phyloP scores from a whole-genome alignment of 2,888 invertebrate species.

The Entomobrya multifasciata region DNA sequence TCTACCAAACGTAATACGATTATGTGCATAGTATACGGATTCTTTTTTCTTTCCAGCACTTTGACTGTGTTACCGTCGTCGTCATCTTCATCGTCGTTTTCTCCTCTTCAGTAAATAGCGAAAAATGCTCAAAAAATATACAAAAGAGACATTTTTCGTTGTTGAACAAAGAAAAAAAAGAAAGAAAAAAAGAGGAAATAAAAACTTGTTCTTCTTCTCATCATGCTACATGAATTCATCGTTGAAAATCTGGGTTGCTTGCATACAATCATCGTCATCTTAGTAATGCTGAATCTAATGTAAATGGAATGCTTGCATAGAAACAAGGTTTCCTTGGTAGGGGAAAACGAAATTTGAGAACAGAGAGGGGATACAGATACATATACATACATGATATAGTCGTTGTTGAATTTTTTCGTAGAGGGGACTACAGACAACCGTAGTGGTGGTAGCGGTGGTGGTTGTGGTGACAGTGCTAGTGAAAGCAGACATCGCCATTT shows the following conservation, averaged over 20 bases:
- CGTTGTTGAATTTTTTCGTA: too few relatives aligned
- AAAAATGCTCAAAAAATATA: slow-evolving; percentile 59
- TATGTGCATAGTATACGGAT: slow-evolving; percentile 69
- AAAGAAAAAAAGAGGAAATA: slow-evolving; percentile 56
- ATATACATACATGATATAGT: too few relatives aligned
- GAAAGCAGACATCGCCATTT: slow-evolving; percentile 63
- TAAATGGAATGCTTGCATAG: slow-evolving; percentile 63
- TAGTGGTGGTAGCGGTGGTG: background rate
- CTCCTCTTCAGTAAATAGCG: slow-evolving; percentile 49
- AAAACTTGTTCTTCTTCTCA: slow-evolving; percentile 59
- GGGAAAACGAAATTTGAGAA: slow-evolving; percentile 20
- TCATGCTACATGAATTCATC: slow-evolving; percentile 69
- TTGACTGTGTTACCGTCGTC: slow-evolving; percentile 16
- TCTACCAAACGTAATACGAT: slow-evolving; percentile 69
- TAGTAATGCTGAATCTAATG: slow-evolving; percentile 31
- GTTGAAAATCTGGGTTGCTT: slow-evolving; percentile 72
- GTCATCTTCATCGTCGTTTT: slow-evolving; percentile 15
- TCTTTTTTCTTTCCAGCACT: slow-evolving; percentile 36
- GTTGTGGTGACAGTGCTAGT: too few relatives aligned
- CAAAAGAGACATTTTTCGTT: slow-evolving; percentile 58
- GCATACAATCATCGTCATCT: slow-evolving; percentile 56
- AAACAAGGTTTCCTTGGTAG: slow-evolving; percentile 36
- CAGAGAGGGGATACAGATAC: too few relatives aligned
- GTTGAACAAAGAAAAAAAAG: slow-evolving; percentile 36
- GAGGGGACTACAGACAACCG: background rate